A percentile compares a stretch with the other conserved stretches of the same genome.
Conservation (phyloP, 2,113 vertebrate genomes). For the Grantiella picta region DNA sequence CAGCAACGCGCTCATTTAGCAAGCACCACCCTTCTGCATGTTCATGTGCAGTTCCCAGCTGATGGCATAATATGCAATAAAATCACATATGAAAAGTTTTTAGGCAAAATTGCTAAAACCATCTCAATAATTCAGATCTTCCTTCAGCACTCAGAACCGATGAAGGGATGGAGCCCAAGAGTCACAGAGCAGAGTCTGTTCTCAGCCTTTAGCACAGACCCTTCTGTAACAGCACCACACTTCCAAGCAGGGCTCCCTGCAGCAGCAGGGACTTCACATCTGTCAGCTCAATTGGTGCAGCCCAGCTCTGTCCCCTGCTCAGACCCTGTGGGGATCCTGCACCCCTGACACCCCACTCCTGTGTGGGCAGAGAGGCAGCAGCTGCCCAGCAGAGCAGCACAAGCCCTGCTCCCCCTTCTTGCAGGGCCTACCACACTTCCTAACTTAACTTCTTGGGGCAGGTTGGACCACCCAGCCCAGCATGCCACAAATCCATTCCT, state of each 20-base stretch:
- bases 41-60: not conserved
- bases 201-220: rapidly evolving
- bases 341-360: rapidly evolving
- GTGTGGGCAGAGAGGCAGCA: rapidly evolving
- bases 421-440: rapidly evolving
- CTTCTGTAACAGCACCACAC: rapidly evolving
- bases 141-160: not conserved
- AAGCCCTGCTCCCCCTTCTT: rapidly evolving
- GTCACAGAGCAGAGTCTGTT: rapidly evolving
- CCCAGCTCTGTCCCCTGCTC: not conserved
- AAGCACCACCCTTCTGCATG: not conserved
- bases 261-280: rapidly evolving
- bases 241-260: not conserved
- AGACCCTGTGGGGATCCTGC: rapidly evolving
- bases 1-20: not conserved
- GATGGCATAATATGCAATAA: not conserved
- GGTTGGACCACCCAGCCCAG: not conserved
- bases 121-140: not conserved
- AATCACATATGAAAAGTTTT: not conserved
- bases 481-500: rapidly evolving
- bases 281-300: not conserved
- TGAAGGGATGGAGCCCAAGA: not conserved
- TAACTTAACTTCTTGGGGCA: rapidly evolving
- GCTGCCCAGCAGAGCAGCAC: not conserved
- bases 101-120: not conserved